Conservation (phyloP, 1,140 invertebrate species). For the Streblospio benedicti region DNA sequence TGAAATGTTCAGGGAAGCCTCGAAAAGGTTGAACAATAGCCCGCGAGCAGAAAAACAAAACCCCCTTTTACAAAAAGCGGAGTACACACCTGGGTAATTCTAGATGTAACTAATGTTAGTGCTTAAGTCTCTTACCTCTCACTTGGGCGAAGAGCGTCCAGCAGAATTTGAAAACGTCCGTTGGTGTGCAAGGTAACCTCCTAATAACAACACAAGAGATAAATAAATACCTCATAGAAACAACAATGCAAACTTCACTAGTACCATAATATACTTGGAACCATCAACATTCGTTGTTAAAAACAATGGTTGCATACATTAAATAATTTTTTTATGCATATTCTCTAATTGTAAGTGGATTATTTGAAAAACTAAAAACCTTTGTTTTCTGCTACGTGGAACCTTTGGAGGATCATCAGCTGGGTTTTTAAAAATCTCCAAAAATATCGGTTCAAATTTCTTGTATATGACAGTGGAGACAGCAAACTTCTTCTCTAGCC, state of each 20-base stretch:
- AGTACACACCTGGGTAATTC: background rate
- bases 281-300: too few species aligned
- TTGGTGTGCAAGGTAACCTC: constrained; percentile 59
- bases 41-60: too few species aligned
- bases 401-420: constrained; percentile 51
- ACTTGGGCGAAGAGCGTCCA: constrained; percentile 88
- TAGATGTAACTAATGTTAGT: constrained; percentile 5
- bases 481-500: constrained; percentile 82
- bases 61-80: too few species aligned
- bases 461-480: constrained; percentile 90
- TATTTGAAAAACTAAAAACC: constrained; percentile 43
- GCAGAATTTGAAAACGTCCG: constrained; percentile 80
- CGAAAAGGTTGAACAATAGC: too few species aligned
- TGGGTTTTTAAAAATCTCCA: constrained; percentile 41
- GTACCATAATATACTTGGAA: too few species aligned
- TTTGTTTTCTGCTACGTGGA: constrained; percentile 63
- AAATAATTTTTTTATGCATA: too few species aligned
- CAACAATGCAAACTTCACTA: too few species aligned
- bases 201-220: constrained; percentile 47
- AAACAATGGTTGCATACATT: too few species aligned
- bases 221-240: constrained; percentile 3
- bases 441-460: constrained; percentile 82
- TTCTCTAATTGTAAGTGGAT: background rate
- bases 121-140: constrained; percentile 55
- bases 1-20: too few species aligned